Evolutionary conservation across 2,797 vertebrate species (phyloP).

Genomic region (Selene dorsalis): DNA sequence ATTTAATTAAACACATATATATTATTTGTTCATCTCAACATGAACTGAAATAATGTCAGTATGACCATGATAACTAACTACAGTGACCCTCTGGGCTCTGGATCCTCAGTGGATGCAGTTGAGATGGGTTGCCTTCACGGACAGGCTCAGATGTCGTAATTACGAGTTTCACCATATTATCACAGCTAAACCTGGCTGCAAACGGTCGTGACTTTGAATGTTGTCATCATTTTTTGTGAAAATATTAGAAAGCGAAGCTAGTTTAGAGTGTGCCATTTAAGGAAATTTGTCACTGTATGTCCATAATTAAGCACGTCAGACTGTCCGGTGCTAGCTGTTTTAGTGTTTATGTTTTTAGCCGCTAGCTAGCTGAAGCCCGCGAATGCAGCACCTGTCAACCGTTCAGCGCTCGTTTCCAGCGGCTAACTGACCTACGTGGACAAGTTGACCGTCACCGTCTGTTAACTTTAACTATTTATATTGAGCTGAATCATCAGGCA

Average conservation of each 20-base stretch:
- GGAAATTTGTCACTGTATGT: background rate
- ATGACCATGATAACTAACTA: background rate
- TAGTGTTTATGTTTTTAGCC: conserved; percentile 23
- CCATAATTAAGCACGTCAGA: fast-evolving
- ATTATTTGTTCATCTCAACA: background rate
- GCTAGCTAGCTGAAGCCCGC: background rate
- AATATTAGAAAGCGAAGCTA: background rate
- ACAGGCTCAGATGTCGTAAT: conserved; percentile 47
- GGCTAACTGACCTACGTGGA: background rate
- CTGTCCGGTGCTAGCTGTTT: background rate
- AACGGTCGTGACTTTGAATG: conserved; percentile 1
- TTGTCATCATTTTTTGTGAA: background rate
- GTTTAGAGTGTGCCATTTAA: too few species aligned
- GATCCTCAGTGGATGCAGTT: too few species aligned
- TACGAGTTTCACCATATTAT: fast-evolving
- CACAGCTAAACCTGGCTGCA: background rate
- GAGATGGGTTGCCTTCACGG: conserved; percentile 48
- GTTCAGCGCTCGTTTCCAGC: background rate
- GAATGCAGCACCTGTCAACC: conserved; percentile 45
- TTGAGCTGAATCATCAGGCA: background rate
- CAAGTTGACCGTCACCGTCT: background rate
- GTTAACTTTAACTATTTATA: background rate
- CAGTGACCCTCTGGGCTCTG: background rate
- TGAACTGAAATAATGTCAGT: background rate
- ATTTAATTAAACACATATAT: background rate